Percentiles rank a stretch among this genome's conserved stretches.
These are phyloP conservation scores for Cantharis rufa DNA, from an alignment of 2,888 invertebrate species.

Conservation along the genomic window DNA sequence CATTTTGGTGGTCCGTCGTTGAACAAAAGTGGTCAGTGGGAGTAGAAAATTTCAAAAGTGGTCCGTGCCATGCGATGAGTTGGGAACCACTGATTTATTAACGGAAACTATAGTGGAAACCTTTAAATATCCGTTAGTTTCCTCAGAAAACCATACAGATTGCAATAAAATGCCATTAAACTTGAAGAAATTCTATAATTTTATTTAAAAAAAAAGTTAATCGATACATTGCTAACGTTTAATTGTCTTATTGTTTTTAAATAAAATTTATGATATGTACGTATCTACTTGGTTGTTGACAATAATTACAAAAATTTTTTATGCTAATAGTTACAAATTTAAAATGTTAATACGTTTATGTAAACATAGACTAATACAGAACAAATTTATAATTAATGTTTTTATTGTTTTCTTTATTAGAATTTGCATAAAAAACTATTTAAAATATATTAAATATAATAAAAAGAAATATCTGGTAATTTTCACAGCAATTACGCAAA, in stretches of 20 bases:
- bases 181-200: neutral
- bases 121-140: neutral
- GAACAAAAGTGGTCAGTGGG: too few relatives aligned
- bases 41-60: too few relatives aligned
- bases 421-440: too few relatives aligned
- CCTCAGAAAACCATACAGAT: neutral
- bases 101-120: neutral
- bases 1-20: too few relatives aligned
- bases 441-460: too few relatives aligned
- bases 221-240: neutral
- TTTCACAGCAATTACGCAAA: too few relatives aligned
- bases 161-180: neutral
- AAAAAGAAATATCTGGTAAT: too few relatives aligned
- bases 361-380: neutral
- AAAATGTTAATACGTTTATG: neutral
- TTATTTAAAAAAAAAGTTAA: neutral
- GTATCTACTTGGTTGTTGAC: neutral
- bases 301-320: neutral
- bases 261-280: neutral
- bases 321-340: neutral
- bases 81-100: too few relatives aligned
- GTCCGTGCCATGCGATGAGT: too few relatives aligned
- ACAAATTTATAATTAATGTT: too few relatives aligned
- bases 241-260: neutral
- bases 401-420: too few relatives aligned